phyloP scores from a whole-genome alignment of 1,140 invertebrate species.

The Drosophila baimaii region DNA sequence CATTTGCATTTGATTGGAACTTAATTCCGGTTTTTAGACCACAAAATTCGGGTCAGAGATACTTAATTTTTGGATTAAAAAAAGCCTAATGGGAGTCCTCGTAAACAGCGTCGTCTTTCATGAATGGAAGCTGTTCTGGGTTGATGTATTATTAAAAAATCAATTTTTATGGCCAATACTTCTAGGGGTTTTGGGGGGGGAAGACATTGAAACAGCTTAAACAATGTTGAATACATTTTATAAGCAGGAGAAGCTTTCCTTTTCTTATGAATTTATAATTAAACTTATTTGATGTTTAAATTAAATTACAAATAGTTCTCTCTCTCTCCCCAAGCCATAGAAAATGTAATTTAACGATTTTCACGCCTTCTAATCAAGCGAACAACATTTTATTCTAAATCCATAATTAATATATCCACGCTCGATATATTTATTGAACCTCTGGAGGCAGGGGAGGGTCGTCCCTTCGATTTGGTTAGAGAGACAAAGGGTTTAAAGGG shows the following conservation, averaged over 20 bases:
- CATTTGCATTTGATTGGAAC: constrained; percentile 48
- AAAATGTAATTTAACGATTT: constrained; percentile 7
- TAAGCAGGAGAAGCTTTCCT: background rate
- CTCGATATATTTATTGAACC: constrained; percentile 12
- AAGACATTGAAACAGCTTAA: background rate
- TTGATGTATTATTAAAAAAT: constrained; percentile 4
- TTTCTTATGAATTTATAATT: too few relatives aligned
- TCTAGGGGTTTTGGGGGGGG: background rate
- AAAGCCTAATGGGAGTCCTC: constrained; percentile 14
- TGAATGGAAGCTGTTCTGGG: background rate
- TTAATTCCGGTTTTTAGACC: constrained; percentile 44
- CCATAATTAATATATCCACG: constrained; percentile 27
- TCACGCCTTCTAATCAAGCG: constrained; percentile 19
- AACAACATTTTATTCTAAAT: constrained; percentile 7
- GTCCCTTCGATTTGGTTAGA: constrained; percentile 19
- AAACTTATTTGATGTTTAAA: too few relatives aligned
- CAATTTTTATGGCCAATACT: background rate
- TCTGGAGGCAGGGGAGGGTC: background rate
- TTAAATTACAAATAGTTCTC: background rate
- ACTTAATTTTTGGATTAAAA: constrained; percentile 32
- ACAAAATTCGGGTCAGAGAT: constrained; percentile 38
- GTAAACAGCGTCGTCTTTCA: background rate
- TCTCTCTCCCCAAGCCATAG: background rate
- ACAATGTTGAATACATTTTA: background rate
- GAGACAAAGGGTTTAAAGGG: constrained; percentile 49